phyloP scores from a whole-genome alignment of 2,113 vertebrate species.

The Fregata magnificens region DNA sequence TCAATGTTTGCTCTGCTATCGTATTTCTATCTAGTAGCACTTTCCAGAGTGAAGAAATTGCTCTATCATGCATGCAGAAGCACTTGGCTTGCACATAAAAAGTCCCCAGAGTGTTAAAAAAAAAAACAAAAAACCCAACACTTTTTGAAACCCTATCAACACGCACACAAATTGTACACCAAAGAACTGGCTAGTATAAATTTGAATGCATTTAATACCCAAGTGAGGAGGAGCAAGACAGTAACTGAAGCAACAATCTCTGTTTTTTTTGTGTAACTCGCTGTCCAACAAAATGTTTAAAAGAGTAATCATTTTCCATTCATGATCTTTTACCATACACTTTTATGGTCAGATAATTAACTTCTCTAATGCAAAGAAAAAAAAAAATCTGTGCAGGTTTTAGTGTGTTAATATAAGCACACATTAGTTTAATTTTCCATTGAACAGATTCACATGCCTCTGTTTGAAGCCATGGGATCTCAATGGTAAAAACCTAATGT shows the following conservation, averaged over 20 bases:
- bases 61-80: conserved; percentile 22
- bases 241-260: background rate
- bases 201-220: conserved; percentile 9
- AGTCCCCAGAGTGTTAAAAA: conserved; percentile 26
- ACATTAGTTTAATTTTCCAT: background rate
- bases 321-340: background rate
- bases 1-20: conserved; percentile 26
- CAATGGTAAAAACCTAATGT: background rate
- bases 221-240: background rate
- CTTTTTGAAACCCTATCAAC: conserved; percentile 26
- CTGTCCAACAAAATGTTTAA: conserved; percentile 23
- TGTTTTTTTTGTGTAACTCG: background rate
- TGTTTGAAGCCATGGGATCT: background rate
- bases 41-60: background rate
- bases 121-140: background rate
- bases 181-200: background rate
- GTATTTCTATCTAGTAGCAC: conserved; percentile 30
- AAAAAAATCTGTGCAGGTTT: background rate
- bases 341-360: conserved; percentile 16
- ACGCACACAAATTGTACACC: conserved; percentile 2
- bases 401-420: background rate
- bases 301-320: conserved; percentile 5
- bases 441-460: background rate
- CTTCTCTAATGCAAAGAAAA: background rate
- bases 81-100: conserved; percentile 38